These are phyloP conservation scores for Aegotheles bennettii DNA, from an alignment of 2,113 vertebrate genomes.

Conservation along the genomic window DNA sequence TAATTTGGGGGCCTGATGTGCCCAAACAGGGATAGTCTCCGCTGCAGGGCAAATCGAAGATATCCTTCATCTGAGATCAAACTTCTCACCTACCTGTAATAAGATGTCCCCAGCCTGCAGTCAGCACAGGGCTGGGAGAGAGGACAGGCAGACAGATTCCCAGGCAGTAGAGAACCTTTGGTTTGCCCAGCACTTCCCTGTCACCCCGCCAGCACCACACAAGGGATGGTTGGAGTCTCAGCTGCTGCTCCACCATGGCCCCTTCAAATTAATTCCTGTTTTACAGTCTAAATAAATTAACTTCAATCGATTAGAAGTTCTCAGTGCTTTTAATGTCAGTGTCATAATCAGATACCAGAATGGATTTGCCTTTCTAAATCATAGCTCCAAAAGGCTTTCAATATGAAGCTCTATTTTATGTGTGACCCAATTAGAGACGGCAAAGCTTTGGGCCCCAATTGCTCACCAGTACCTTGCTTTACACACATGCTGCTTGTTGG, in stretches of 20 bases:
- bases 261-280: slow-evolving; percentile 44
- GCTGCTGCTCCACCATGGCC: background rate
- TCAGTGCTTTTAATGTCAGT: slow-evolving; percentile 39
- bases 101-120: background rate
- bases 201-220: background rate
- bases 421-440: background rate
- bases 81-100: background rate
- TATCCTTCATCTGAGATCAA: background rate
- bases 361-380: slow-evolving; percentile 59
- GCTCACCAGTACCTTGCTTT: background rate
- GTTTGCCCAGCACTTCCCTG: background rate
- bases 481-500: background rate
- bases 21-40: background rate
- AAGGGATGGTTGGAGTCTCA: background rate
- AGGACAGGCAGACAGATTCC: background rate
- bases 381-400: slow-evolving; percentile 41
- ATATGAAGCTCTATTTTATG: background rate
- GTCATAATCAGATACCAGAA: slow-evolving; percentile 47
- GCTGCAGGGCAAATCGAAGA: background rate
- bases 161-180: background rate
- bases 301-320: slow-evolving; percentile 29
- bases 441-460: background rate
- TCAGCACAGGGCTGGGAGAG: background rate
- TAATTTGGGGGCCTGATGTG: background rate
- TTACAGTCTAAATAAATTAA: slow-evolving; percentile 59